Evolutionary conservation across 2,113 vertebrate genomes (phyloP).

Genomic region (Isichthys henryi): DNA sequence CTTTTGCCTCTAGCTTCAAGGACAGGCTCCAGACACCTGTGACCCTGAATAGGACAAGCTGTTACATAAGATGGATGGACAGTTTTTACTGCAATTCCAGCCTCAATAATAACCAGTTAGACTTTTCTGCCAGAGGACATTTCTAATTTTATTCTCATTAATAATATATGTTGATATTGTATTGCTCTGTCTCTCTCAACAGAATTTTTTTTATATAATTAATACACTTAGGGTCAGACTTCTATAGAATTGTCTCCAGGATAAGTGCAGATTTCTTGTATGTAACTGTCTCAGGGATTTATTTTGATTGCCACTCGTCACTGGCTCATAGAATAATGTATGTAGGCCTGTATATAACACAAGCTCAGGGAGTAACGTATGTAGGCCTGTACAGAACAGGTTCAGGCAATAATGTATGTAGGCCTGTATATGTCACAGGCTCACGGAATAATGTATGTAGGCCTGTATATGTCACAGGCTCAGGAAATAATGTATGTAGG

Average conservation of each 20-base stretch:
- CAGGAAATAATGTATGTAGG: not conserved
- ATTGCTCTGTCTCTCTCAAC: not conserved
- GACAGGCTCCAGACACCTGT: not conserved
- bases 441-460: not conserved
- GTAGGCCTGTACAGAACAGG: too few relatives aligned
- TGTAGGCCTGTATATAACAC: not conserved
- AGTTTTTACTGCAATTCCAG: not conserved
- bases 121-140: not conserved
- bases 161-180: not conserved
- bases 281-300: not conserved
- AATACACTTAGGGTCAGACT: not conserved
- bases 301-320: not conserved
- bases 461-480: not conserved
- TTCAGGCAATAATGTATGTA: too few relatives aligned
- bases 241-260: not conserved
- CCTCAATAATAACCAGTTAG: not conserved
- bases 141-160: conserved; percentile 5
- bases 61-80: not conserved
- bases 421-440: too few relatives aligned
- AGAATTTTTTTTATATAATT: not conserved
- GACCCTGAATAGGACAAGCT: not conserved
- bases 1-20: not conserved
- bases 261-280: not conserved
- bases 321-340: not conserved
- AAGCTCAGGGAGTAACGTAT: not conserved